A percentile compares a stretch with the other conserved stretches of the same genome.
These are phyloP conservation scores for Pseudopleuronectes americanus DNA, from an alignment of 2,797 vertebrate genomes.

Conservation along the genomic window DNA sequence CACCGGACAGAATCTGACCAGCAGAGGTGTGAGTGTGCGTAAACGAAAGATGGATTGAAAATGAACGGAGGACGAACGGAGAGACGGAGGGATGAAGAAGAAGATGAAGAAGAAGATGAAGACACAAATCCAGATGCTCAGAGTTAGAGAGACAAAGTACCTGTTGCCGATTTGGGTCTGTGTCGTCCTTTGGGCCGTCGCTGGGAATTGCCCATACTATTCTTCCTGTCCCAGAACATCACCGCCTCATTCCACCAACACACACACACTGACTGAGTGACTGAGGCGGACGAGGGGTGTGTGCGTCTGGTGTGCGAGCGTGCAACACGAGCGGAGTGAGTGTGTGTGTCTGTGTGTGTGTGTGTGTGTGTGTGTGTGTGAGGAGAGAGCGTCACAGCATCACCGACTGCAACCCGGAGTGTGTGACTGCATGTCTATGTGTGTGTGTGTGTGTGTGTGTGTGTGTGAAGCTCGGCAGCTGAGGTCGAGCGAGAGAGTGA, in stretches of 20 bases:
- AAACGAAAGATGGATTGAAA: not conserved
- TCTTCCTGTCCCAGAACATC: constrained; percentile 89
- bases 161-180: constrained; percentile 86
- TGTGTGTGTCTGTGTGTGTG: not conserved
- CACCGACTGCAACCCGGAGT: constrained; percentile 41
- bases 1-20: not conserved
- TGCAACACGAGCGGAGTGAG: constrained; percentile 16
- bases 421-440: constrained; percentile 43
- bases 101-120: not conserved
- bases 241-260: constrained; percentile 80
- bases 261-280: constrained; percentile 56
- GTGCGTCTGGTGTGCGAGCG: constrained; percentile 25
- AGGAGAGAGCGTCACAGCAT: constrained; percentile 51
- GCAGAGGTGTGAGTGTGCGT: not conserved
- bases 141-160: constrained; percentile 65
- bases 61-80: not conserved
- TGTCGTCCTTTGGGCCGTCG: constrained; percentile 84
- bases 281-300: not conserved
- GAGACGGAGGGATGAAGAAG: not conserved
- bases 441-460: constrained; percentile 37
- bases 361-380: constrained; percentile 7
- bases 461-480: constrained; percentile 43
- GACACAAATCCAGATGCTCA: not conserved
- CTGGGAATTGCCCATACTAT: constrained; percentile 84
- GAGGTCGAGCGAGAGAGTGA: constrained; percentile 41